These are phyloP conservation scores for Xiphydria camelus DNA, from an alignment of 2,888 invertebrate species.

Conservation along the genomic window DNA sequence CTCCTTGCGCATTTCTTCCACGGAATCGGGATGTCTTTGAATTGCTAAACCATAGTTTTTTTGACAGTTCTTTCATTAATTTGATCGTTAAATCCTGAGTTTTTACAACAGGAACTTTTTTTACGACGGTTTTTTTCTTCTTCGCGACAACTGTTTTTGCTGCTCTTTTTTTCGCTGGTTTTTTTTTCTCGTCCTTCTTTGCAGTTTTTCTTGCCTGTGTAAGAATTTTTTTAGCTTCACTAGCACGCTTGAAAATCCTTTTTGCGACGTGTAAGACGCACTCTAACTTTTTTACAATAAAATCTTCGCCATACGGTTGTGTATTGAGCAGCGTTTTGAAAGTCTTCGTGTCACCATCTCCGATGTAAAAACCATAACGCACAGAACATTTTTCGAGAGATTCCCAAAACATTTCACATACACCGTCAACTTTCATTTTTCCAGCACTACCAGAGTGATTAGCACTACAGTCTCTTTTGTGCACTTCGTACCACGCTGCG, in stretches of 20 bases:
- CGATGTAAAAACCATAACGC: constrained; percentile 24
- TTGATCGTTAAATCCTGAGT: too few relatives aligned
- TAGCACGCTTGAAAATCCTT: too few relatives aligned
- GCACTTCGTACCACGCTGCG: constrained; percentile 16
- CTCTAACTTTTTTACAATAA: constrained; percentile 13
- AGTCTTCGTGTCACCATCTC: constrained; percentile 27
- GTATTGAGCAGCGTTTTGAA: constrained; percentile 18
- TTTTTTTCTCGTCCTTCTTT: too few relatives aligned
- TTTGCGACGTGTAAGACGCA: constrained; percentile 11
- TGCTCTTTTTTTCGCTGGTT: constrained; percentile 15
- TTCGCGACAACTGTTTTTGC: constrained; percentile 13
- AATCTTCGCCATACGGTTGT: constrained; percentile 14
- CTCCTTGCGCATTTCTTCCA: constrained; percentile 24
- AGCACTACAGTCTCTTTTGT: constrained; percentile 15
- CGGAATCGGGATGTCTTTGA: constrained; percentile 15
- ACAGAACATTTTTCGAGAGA: constrained; percentile 17
- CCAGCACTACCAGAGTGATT: constrained; percentile 25
- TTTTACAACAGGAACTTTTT: too few relatives aligned
- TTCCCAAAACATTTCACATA: constrained; percentile 21
- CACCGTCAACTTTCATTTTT: constrained; percentile 26
- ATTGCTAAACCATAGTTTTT: constrained; percentile 16
- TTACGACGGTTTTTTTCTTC: too few relatives aligned
- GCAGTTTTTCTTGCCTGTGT: constrained; percentile 19
- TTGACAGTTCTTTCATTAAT: constrained; percentile 21
- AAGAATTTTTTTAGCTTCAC: constrained; percentile 20